Conservation (phyloP, 2,888 invertebrate genomes). For the Lasioglossum villosulum region DNA sequence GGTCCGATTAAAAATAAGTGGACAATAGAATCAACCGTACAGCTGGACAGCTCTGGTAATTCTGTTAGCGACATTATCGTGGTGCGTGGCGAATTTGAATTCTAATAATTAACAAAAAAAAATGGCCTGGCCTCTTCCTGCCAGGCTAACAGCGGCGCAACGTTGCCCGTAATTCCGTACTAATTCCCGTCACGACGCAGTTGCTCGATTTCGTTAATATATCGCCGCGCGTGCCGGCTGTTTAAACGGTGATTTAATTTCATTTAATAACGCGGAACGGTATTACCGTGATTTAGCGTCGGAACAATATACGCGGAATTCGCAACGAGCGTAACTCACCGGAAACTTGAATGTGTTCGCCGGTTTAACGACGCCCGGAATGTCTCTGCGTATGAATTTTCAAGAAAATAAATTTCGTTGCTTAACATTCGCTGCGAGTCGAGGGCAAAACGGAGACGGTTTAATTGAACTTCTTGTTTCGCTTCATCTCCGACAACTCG, state of each 20-base stretch:
- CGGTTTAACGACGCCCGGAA: slow-evolving; percentile 14
- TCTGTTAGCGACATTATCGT: background rate
- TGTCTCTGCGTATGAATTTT: slow-evolving; percentile 12
- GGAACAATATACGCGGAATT: slow-evolving; percentile 42
- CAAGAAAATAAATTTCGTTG: slow-evolving; percentile 11
- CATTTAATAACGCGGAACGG: slow-evolving; percentile 58
- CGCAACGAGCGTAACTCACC: slow-evolving; percentile 20
- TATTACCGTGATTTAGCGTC: slow-evolving; percentile 57
- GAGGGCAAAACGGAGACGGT: background rate
- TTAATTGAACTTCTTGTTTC: slow-evolving; percentile 9
- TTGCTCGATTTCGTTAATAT: slow-evolving; percentile 58
- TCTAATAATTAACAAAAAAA: slow-evolving; percentile 10
- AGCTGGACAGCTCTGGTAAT: background rate
- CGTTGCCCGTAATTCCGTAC: slow-evolving; percentile 38
- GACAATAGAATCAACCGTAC: background rate
- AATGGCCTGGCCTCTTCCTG: background rate
- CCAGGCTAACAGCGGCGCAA: background rate
- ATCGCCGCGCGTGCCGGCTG: slow-evolving; percentile 42
- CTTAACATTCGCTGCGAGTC: background rate
- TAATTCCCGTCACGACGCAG: slow-evolving; percentile 47
- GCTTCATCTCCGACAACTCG: background rate
- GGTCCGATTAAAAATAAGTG: background rate
- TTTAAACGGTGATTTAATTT: slow-evolving; percentile 61
- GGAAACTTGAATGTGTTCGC: slow-evolving; percentile 22
- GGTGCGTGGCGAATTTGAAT: background rate